A percentile compares a stretch with the other conserved stretches of the same genome.
Evolutionary conservation across 2,888 invertebrate genomes (phyloP).

Genomic region (Adineta ricciae): DNA sequence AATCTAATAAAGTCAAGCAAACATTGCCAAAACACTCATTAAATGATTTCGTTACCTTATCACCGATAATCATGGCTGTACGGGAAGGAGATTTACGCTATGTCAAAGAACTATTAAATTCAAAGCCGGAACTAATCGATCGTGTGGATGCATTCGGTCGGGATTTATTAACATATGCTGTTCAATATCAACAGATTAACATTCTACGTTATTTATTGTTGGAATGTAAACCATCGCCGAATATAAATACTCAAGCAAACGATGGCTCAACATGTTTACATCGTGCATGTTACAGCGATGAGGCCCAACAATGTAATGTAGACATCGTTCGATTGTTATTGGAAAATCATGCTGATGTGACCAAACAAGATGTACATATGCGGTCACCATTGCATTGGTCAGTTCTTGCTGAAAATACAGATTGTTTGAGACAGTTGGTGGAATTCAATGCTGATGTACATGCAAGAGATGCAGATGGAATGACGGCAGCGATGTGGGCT

Average conservation of each 20-base stretch:
- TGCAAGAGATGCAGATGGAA: conserved; percentile 44
- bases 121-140: conserved; percentile 22
- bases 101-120: conserved; percentile 25
- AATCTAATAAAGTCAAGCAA: conserved; percentile 31
- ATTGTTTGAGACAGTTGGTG: conserved; percentile 30
- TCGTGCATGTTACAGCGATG: conserved; percentile 27
- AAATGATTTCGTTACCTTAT: conserved; percentile 25
- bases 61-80: conserved; percentile 28
- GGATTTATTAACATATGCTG: conserved; percentile 31
- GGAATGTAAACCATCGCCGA: conserved; percentile 5
- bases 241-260: conserved; percentile 28
- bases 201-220: conserved; percentile 25
- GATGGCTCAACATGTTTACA: conserved; percentile 32
- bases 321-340: conserved; percentile 25
- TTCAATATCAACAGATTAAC: conserved; percentile 31
- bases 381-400: conserved; percentile 32
- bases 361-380: conserved; percentile 25
- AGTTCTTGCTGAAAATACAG: conserved; percentile 25
- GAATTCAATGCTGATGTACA: conserved; percentile 28
- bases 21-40: conserved; percentile 28
- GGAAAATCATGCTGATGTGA: conserved; percentile 30
- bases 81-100: conserved; percentile 25
- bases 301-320: neutral
- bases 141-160: conserved; percentile 29
- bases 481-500: conserved; percentile 50